Evolutionary conservation across 2,113 vertebrate genomes (phyloP).

Genomic region (Onychorhynchus coronatus): DNA sequence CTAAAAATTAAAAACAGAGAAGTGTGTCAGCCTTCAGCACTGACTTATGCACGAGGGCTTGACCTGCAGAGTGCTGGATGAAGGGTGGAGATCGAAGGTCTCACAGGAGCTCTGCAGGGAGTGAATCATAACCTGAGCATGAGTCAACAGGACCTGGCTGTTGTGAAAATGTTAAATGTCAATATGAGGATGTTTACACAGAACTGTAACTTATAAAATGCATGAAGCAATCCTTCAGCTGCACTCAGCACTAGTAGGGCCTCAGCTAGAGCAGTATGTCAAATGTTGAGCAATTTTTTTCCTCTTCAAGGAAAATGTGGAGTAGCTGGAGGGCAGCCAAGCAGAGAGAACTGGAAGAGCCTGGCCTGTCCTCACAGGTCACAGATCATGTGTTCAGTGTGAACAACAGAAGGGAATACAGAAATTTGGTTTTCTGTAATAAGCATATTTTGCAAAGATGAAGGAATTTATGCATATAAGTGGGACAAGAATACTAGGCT

Average conservation of each 20-base stretch:
- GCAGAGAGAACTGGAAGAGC: neutral
- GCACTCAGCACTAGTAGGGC: neutral
- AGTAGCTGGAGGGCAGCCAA: neutral
- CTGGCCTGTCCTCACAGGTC: neutral
- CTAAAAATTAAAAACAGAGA: neutral
- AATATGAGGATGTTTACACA: neutral
- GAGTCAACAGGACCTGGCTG: conserved; percentile 6
- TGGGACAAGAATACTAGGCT: neutral
- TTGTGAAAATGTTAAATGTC: conserved; percentile 8
- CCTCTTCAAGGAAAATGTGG: neutral
- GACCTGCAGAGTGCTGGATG: neutral
- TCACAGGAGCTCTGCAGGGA: neutral
- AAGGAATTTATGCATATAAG: neutral
- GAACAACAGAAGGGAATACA: neutral
- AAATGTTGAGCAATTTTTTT: neutral
- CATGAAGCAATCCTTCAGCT: neutral
- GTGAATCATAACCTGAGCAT: neutral
- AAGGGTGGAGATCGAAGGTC: neutral
- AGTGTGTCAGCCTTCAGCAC: neutral
- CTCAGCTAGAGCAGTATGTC: neutral
- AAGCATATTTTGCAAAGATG: neutral
- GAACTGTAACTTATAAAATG: neutral
- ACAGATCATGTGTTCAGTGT: neutral
- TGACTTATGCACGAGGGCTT: neutral
- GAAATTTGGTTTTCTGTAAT: neutral